Base-by-base conservation (phyloP, 2,797 vertebrate genomes). In the Hybognathus amarus region DNA sequence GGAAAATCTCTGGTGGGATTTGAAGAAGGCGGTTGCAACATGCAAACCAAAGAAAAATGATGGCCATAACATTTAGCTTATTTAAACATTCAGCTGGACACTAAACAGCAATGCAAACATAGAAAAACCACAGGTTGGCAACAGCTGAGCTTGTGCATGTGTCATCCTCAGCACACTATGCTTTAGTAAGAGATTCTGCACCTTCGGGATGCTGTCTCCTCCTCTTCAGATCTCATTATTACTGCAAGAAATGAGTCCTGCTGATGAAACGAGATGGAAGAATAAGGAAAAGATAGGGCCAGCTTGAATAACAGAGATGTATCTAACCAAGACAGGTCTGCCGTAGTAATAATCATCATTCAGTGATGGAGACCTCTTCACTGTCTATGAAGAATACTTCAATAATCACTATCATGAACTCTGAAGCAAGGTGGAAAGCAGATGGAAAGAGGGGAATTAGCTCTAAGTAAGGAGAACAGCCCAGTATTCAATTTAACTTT, bases 211-310 rank as follows among this genome's bases (percentile, higher is more conserved):
- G 42, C 38, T 56, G 36, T 68, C 69, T 54, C 38, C 22, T 77
- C 52, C 66, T 77, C 74, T 83, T 83, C 38, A 83, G 50, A 77
- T 67, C 27, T 77, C 82, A 77, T 83, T 77, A 83, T 83, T 77
- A 61, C 63, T 13, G 52, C 18, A 59, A 61, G 82, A 83, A 83
- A 77, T 77, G 38, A 50, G 61, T 13, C 64, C 50, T 24, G 50
- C 63, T 69, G 63, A 77, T 83, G 74, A 83, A 77, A 83, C 27
- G 40, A 83, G 63, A 47, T 9, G 4, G 45, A 83, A 83, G 63
- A 83, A 70, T 77, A 59, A 69, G 40, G 64, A 61, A 77, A 77
- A 77, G 38, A 77, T 54, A 27, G 36, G 24, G 47, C 50, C 8
- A 38, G 18, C 47, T 75, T 30, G 47, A 68, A 47, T 54, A 69